Evolutionary conservation across 1,140 invertebrate genomes (phyloP).

Genomic region (Anagrus nilaparvatae): DNA sequence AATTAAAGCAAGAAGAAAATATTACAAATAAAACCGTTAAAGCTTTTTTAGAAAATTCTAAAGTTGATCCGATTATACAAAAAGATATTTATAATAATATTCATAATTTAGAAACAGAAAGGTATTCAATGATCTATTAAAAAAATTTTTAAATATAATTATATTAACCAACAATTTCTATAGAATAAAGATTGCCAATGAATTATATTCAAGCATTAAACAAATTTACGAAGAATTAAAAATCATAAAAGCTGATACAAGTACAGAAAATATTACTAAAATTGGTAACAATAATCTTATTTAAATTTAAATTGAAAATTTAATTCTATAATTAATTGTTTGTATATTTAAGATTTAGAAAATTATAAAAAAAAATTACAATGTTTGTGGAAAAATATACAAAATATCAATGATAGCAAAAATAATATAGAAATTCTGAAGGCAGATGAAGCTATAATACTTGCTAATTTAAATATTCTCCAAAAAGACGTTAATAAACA

Average conservation of each 20-base stretch:
- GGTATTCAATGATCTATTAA: conserved; percentile 25
- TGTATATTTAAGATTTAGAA: conserved; percentile 24
- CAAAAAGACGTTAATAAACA: too few species aligned
- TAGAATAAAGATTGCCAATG: conserved; percentile 22
- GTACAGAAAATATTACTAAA: conserved; percentile 19
- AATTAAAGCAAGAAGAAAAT: conserved; percentile 32
- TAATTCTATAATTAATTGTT: background rate
- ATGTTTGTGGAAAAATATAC: conserved; percentile 30
- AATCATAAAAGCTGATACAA: conserved; percentile 19
- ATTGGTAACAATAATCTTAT: conserved; percentile 24
- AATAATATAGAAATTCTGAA: conserved; percentile 5
- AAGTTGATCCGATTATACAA: conserved; percentile 25
- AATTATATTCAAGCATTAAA: conserved; percentile 16
- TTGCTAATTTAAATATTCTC: too few species aligned
- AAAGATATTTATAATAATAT: conserved; percentile 21
- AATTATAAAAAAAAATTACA: conserved; percentile 27
- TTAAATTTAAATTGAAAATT: conserved; percentile 6
- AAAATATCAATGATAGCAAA: conserved; percentile 26
- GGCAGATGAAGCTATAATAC: too few species aligned
- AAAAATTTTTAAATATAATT: conserved; percentile 7
- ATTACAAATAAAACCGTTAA: conserved; percentile 30
- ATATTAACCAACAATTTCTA: conserved; percentile 4
- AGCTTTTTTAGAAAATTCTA: conserved; percentile 27
- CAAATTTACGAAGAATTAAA: conserved; percentile 25
- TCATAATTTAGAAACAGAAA: conserved; percentile 20